A percentile compares a stretch with the other conserved stretches of the same genome.
Evolutionary conservation across 2,888 invertebrate genomes (phyloP).

Genomic region (Drosophila seclusa): DNA sequence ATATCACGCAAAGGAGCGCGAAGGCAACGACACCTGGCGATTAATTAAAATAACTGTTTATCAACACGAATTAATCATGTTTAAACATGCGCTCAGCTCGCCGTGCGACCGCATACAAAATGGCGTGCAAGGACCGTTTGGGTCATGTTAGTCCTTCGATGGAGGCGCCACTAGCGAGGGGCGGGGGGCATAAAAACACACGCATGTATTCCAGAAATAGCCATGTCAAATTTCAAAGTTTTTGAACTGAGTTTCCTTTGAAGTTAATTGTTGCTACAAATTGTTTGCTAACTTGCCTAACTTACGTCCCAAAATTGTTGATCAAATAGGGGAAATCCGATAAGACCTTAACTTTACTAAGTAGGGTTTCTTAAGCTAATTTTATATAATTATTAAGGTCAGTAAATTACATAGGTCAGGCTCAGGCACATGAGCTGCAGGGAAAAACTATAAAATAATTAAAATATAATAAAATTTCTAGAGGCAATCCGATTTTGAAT

Average conservation of each 20-base stretch:
- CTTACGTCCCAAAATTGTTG: neutral
- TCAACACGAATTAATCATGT: constrained; percentile 77
- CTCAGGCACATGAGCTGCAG: neutral
- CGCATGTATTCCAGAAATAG: constrained; percentile 30
- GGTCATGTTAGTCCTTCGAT: constrained; percentile 40
- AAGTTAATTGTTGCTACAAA: neutral
- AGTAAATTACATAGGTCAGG: neutral
- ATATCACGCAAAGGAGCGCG: constrained; percentile 29
- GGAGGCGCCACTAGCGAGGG: neutral
- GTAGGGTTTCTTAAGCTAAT: neutral
- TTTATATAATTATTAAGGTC: neutral
- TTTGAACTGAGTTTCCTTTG: neutral
- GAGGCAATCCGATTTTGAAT: neutral
- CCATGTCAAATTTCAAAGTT: constrained; percentile 5
- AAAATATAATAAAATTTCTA: neutral
- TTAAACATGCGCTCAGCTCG: constrained; percentile 62
- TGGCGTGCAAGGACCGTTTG: constrained; percentile 52
- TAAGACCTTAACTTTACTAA: neutral
- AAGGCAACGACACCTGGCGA: constrained; percentile 77
- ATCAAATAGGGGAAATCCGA: neutral
- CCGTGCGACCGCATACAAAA: constrained; percentile 56
- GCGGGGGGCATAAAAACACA: neutral
- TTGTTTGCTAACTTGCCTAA: neutral
- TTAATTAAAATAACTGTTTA: constrained; percentile 82
- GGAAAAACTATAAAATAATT: neutral